Base-by-base conservation (phyloP, 2,797 vertebrate species). In the Notoglanidium macrostoma region DNA sequence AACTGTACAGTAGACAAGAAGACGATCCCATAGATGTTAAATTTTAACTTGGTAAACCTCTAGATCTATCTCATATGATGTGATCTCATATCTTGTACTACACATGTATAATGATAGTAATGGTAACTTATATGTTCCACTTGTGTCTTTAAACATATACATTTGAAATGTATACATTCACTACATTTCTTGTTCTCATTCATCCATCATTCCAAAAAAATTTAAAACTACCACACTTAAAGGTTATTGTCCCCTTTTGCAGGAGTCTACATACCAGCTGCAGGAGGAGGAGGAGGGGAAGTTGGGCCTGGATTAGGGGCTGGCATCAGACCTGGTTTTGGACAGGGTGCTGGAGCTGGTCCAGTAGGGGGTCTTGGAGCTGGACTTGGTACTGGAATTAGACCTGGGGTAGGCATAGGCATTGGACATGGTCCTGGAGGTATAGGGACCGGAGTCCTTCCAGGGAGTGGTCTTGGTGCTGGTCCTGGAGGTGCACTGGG, bases 191-290 rank as follows among this genome's bases (percentile, higher is more conserved):
- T 17, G 4, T 81, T 46, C 35, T n/a, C 23, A 44, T 46, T 83
- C 35, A 32, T 68, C 54, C n/a, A 35, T 83, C 46, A 68, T 2
- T 21, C 10, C 1, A 70, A 55, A 70, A 40, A 40, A 32, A 59
- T 46, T 61, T 40, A 85, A 35, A 84, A 85, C 7, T 67, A 51
- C 57, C 14, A 15, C 15, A 63, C 10, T 72, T 1, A 46, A n/a
- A n/a, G 21, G 57, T 35, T 79, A 11, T 82, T 76, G 7, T 87
- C 12, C 29, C 91, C 46, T 91, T 1, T 88, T 89, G 72, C 85
- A 96, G 96, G 95, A 90, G 90, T 95, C 8, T 95, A 94, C 86
- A 81, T 96, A 93, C 95, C 95, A 88, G 89, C 92, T 88, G 93
- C 93, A 90, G 95, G 91, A 90, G 92, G 90, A 73, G 93, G 87